Evolutionary conservation across 2,888 invertebrate species (phyloP), one percentile per base, ranked within the genome.

Genomic region (Rhagium mordax): DNA sequence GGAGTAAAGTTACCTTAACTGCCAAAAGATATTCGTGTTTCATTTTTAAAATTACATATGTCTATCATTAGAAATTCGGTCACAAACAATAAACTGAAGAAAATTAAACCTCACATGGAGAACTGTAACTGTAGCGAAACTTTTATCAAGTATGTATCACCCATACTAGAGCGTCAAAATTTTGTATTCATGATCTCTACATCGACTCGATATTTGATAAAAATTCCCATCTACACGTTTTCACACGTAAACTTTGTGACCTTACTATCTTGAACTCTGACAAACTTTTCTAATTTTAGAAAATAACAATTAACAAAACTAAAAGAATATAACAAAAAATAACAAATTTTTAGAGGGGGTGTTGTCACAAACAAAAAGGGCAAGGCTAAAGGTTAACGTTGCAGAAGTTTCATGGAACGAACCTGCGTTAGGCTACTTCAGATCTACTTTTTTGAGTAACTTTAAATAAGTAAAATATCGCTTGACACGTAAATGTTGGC

Each of bases 301-400:
- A 74, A 75, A 76, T 78, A 79, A 78, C 77, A 79, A 79, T 69
- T 77, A 80, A 79, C 76, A 79, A 79, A 79, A 79, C 72, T 76
- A 78, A 75, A 78, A 75, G 74, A 70, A 72, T 68, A 70, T 71
- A 74, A 78, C 74, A 76, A 79, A 80, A 79, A 80, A 77, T 75
- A 80, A 80, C 78, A 79, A 77, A 71, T 70, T 78, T 79, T 79
- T 73, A 61, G 73, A 74, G 29, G 71, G 71, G 66, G 65, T 64
- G 20, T 49, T 57, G 62, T 69, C 41, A 27, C 16, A 64, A 55
- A 72, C 65, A 24, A 51, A 29, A 47, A 6, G n/a, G n/a, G 67
- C 13, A 57, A 67, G 67, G 55, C 47, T 33, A 16, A 59, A 55
- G 49, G 67, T 77, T 70, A 67, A 60, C 27, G 64, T 61, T 61